Percentiles rank a stretch among this genome's conserved stretches.
These are phyloP conservation scores for Acipenser transmontanus DNA, from an alignment of 2,797 vertebrate genomes.

Conservation along the genomic window DNA sequence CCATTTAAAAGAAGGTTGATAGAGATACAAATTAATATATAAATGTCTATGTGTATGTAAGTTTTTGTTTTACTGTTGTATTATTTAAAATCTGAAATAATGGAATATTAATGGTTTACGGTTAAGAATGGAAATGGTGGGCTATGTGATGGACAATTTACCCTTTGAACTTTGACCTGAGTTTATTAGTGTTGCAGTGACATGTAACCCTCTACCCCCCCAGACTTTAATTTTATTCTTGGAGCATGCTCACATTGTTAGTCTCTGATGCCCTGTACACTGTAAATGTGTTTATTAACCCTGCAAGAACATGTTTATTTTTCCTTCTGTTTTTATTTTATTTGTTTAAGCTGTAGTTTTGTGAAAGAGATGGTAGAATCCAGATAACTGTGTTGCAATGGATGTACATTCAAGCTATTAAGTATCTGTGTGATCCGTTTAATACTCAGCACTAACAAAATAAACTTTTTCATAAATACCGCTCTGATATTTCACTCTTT, in stretches of 20 bases:
- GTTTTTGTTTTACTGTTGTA: too few relatives aligned
- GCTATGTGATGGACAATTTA: constrained; percentile 6
- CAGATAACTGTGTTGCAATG: constrained; percentile 42
- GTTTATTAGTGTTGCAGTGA: constrained; percentile 11
- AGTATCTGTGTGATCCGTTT: constrained; percentile 69
- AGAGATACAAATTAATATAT: too few relatives aligned
- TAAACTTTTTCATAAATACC: constrained; percentile 53
- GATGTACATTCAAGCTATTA: constrained; percentile 59
- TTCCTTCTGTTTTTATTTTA: constrained; percentile 35
- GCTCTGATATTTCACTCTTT: constrained; percentile 10
- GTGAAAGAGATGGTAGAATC: constrained; percentile 55
- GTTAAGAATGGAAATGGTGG: constrained; percentile 14
- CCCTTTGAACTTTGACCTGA: constrained; percentile 17
- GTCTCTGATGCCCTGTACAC: constrained; percentile 47
- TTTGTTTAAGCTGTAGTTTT: constrained; percentile 56
- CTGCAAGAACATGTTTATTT: constrained; percentile 22
- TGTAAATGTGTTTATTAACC: constrained; percentile 29
- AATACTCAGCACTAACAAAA: constrained; percentile 68
- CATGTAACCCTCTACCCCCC: constrained; percentile 1
- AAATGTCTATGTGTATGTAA: too few relatives aligned
- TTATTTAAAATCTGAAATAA: too few relatives aligned
- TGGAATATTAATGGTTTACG: constrained; percentile 41
- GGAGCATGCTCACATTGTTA: constrained; percentile 67
- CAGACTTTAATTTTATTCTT: constrained; percentile 36
- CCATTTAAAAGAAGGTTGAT: too few relatives aligned